Evolutionary conservation across 2,113 vertebrate genomes (phyloP).

Genomic region (Rhadina sibilatrix): DNA sequence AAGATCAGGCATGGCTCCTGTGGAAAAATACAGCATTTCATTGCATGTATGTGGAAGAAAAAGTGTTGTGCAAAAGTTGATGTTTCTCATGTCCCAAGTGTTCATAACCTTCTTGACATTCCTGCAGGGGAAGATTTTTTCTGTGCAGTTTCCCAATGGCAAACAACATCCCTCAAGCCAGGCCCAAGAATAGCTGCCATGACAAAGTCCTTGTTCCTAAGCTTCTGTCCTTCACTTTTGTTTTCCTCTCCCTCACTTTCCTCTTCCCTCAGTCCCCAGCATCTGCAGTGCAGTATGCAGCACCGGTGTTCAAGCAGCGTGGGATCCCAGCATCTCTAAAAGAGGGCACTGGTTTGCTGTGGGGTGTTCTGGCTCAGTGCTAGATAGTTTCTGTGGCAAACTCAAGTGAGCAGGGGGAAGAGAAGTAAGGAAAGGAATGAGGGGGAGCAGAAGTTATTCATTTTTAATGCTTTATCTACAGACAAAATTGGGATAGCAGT

Average conservation of each 20-base stretch:
- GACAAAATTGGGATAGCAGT: conserved; percentile 38
- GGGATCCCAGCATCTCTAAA: background rate
- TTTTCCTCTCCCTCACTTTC: background rate
- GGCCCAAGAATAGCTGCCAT: background rate
- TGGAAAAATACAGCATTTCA: background rate
- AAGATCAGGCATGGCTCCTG: background rate
- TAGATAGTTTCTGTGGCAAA: background rate
- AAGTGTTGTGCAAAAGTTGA: background rate
- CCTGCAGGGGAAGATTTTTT: background rate
- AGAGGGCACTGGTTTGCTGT: background rate
- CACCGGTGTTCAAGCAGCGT: background rate
- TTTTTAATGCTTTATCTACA: background rate
- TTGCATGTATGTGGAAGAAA: background rate
- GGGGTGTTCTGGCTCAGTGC: background rate
- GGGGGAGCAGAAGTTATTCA: background rate
- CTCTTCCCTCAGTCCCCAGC: background rate
- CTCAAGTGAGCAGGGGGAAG: background rate
- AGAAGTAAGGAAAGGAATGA: background rate
- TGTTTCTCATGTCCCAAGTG: background rate
- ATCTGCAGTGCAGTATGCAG: background rate
- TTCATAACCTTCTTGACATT: background rate
- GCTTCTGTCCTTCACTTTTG: background rate
- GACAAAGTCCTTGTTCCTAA: background rate
- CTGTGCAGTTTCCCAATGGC: background rate
- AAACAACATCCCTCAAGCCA: background rate